Base-by-base conservation (phyloP, 2,888 invertebrate species). In the Salpingus planirostris region DNA sequence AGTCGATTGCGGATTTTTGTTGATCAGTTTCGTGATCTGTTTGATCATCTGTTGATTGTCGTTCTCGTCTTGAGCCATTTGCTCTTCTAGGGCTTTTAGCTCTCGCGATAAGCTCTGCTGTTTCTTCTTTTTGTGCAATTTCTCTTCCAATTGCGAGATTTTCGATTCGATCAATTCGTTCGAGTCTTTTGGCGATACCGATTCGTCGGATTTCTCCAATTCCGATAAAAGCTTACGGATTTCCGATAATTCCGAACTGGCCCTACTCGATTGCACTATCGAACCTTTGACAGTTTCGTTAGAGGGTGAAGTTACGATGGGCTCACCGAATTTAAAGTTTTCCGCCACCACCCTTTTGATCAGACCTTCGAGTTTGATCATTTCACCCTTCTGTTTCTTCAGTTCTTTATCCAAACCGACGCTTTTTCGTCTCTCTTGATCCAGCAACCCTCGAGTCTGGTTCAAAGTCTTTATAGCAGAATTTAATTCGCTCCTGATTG, bases 321-420 rank as follows among this genome's bases (percentile, higher is more conserved):
- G 12, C 29, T 30, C 13, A 44, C 21, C 21, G 27, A 15, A 21
- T 40, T 39, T 38, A 5, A 44, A 23, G 14, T 33, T 35, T 3
- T 28, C 31, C 10, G 46, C 37, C 31, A 44, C 44, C 4, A 30
- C 23, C 24, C 43, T 46, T 26, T 54, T 52, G 10, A 33, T 37
- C 18, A 36, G 46, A 12, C 55, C 22, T 30, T 54, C 50, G 1
- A 29, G 36, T 36, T 52, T 49, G 12, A 57, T 24, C 7, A 35
- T 26, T 10, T 35, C 28, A 31, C 50, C 50, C 26, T 45, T 47
- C 21, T 33, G 14, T 26, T 40, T 45, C 28, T 51, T 47, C 8
- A 37, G 21, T 2, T 32, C 32, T n/a, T n/a, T n/a, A n/a, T n/a
- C n/a, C n/a, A n/a, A n/a, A n/a, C n/a, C n/a, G n/a, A n/a, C n/a